Evolutionary conservation across 2,888 invertebrate genomes (phyloP), one percentile per base, ranked within the genome.

Genomic region (Coenonympha glycerion): DNA sequence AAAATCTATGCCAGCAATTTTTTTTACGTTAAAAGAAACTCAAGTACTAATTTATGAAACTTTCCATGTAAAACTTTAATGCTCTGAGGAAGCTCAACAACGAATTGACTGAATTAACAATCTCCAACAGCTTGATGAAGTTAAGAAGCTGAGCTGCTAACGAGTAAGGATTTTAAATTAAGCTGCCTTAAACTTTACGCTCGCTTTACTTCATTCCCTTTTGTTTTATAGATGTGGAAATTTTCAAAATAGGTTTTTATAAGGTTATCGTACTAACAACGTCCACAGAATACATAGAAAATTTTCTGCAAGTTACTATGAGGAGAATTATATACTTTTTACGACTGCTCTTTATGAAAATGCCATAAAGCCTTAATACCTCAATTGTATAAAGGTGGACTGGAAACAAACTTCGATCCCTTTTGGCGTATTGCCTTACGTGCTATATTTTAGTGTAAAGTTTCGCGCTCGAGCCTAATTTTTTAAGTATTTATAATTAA

Each of bases 131-230:
- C 49, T 47, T 47, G 37, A 40, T 52, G 31, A 47, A 36, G 26
- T 44, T 49, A 49, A 53, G 44, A 36, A 48, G 34, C 8, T 37
- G 3, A 39, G 34, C 28, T 33, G 31, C 42, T 21, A 49, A 49
- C 26, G 15, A 48, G 30, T 52, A 47, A 46, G 22, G 28, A 33
- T 31, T 36, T 52, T 47, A 37, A 52, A 44, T 39, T 39, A 19
- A 16, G 21, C 9, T 42, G 22, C 21, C 24, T 30, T 37, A 19
- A 28, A 16, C 9, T 49, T 22, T 28, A 30, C 3, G 22, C 34
- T 4, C n/a, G 33, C 15, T 13, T 28, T 28, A 18, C 18, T 40
- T 40, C 15, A 26, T 6, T 18, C n/a, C 19, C 18, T n/a, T 36
- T 6, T 3, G n/a, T 19, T 19, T 5, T 19, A 36, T 19, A 11